A percentile compares a stretch with the other conserved stretches of the same genome.
Evolutionary conservation across 2,113 vertebrate genomes (phyloP).

Genomic region (Macquaria australasica): DNA sequence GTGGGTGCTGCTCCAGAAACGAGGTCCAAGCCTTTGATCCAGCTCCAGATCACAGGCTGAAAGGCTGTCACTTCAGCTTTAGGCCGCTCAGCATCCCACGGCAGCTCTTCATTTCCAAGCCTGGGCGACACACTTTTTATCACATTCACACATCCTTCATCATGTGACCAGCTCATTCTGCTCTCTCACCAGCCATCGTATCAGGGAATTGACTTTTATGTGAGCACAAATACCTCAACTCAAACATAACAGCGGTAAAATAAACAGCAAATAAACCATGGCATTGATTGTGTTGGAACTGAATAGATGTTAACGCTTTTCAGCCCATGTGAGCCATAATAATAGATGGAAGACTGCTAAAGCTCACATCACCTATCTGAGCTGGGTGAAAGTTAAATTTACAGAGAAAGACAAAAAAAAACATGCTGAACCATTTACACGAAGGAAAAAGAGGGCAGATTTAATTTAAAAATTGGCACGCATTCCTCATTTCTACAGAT

Average conservation of each 20-base stretch:
- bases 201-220: constrained; percentile 56
- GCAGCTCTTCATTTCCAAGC: constrained; percentile 72
- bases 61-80: constrained; percentile 79
- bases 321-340: constrained; percentile 29
- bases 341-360: constrained; percentile 49
- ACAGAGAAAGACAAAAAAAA: constrained; percentile 79
- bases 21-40: constrained; percentile 81
- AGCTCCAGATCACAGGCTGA: constrained; percentile 79
- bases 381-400: constrained; percentile 63
- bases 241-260: constrained; percentile 44
- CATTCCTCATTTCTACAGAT: constrained; percentile 90
- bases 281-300: constrained; percentile 42
- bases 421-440: constrained; percentile 90
- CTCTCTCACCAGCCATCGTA: constrained; percentile 38
- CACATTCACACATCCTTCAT: constrained; percentile 67
- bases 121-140: constrained; percentile 71
- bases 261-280: constrained; percentile 44
- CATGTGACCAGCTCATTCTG: constrained; percentile 58
- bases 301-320: constrained; percentile 51
- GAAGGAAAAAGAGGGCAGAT: constrained; percentile 92
- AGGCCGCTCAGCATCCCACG: constrained; percentile 72
- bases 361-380: constrained; percentile 37
- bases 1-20: constrained; percentile 85
- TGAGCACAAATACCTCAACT: constrained; percentile 57
- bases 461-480: constrained; percentile 99